These are phyloP conservation scores for Eudyptes chrysolophus DNA, from an alignment of 2,113 vertebrate genomes.

Conservation along the genomic window DNA sequence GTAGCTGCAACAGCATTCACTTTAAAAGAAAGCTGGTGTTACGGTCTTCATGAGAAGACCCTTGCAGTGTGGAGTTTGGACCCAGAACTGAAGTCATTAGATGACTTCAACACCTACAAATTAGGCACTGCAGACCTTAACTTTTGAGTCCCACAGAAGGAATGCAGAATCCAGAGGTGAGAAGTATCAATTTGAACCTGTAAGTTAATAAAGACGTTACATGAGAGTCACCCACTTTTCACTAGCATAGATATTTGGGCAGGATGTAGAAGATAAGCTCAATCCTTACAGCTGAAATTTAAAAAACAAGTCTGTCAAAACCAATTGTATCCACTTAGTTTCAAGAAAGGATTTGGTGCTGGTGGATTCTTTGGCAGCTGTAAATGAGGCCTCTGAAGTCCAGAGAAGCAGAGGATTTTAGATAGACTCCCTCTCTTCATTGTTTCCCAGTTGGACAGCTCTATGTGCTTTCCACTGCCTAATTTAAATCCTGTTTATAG, in stretches of 20 bases:
- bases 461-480: background rate
- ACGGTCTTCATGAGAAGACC: background rate
- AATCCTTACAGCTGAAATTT: background rate
- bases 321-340: background rate
- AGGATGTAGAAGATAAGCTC: background rate
- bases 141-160: background rate
- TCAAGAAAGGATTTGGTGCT: background rate
- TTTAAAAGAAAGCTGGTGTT: background rate
- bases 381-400: background rate
- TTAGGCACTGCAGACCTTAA: background rate
- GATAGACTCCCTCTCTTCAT: background rate
- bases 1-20: background rate
- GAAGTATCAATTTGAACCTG: background rate
- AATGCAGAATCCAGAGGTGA: background rate
- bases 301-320: background rate
- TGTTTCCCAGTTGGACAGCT: background rate
- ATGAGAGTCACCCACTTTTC: fast-evolving
- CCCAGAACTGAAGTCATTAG: background rate
- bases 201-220: background rate
- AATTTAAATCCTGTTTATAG: background rate
- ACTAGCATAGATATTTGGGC: background rate
- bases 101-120: background rate
- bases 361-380: background rate
- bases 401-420: background rate
- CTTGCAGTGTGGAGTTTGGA: background rate